Evolutionary conservation across 2,888 invertebrate species (phyloP).

Genomic region (Amaurobius ferox): DNA sequence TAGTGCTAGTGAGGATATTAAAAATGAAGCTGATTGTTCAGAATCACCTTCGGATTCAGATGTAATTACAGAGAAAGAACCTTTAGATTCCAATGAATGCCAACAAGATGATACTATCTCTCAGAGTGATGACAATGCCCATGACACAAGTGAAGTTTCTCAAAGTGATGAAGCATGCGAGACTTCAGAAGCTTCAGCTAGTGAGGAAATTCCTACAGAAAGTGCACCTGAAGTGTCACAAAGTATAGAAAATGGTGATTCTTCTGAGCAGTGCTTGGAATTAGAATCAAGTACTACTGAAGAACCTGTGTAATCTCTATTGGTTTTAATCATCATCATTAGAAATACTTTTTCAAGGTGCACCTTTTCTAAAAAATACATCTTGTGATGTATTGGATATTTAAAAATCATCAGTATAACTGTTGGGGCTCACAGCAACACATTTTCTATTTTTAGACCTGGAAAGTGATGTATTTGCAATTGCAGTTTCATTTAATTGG

Average conservation of each 20-base stretch:
- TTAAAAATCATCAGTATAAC: too few species aligned
- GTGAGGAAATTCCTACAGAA: neutral
- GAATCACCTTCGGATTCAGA: neutral
- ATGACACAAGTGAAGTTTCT: neutral
- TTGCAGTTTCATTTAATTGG: too few species aligned
- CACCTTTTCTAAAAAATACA: too few species aligned
- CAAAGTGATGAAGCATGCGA: slow-evolving; percentile 5
- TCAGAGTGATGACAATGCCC: slow-evolving; percentile 40
- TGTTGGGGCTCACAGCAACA: too few species aligned
- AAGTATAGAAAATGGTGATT: slow-evolving; percentile 26
- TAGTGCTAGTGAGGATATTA: slow-evolving; percentile 23
- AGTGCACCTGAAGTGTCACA: slow-evolving; percentile 23
- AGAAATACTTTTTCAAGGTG: too few species aligned
- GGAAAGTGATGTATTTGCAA: too few species aligned
- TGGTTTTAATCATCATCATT: slow-evolving; percentile 12
- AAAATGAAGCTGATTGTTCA: slow-evolving; percentile 17
- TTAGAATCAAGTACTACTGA: slow-evolving; percentile 29
- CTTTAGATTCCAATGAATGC: neutral
- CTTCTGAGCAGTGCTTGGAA: slow-evolving; percentile 29
- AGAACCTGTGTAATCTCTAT: slow-evolving; percentile 12
- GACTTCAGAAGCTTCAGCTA: neutral
- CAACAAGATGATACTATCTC: slow-evolving; percentile 58
- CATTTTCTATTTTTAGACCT: too few species aligned
- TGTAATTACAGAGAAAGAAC: neutral
- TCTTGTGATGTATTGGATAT: too few species aligned